Base-by-base conservation (phyloP, 64 coral and sea anemone genomes). In the Pocillopora damicornis region DNA sequence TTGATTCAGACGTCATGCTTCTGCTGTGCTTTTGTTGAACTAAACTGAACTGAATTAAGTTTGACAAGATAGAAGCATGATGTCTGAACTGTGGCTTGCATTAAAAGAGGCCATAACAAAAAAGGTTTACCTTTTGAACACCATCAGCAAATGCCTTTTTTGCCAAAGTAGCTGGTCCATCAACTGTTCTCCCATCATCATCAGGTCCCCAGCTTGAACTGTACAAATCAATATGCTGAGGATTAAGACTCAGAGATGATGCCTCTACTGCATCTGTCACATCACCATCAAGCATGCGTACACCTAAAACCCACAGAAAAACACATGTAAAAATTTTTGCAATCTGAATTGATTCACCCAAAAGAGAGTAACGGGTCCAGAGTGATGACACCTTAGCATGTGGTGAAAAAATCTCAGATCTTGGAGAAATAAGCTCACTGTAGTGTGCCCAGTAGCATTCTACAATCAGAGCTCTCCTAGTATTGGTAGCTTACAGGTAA, bases 171-270 rank as follows among this genome's bases (percentile, higher is more conserved):
- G 90, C 97, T 34, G 97, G 97, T 15, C 97, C 97, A 83, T 99
- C 97, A 1, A 99, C 97, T 3, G 97, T 99, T 13, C 84, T 90
- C 5, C 97, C 97, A 56, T 99, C 97, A 75, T 99, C 97, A 78
- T 99, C 97, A 1, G 97, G 97, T 12, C 97, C 97, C 97, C 97
- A 99, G 35, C 97, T 99, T 26, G 97, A 81, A 75, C 97, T 99
- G 34, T 99, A 99, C 1, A 99, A 86, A 80, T 99, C 90, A 9
- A 99, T 99, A 57, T 99, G 90, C 16, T 95, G 90, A 37, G 93
- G 93, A 25, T 88, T 88, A 18, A 95, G 82, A 89, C 93, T 99
- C 20, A 99, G 61, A 15, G 97, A 99, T 34, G 88, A 76, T 11
- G 93, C 93, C 56, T 99, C 97, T 11, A 99, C 97, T 9, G 91